A percentile compares a stretch with the other conserved stretches of the same genome.
Evolutionary conservation across 2,113 vertebrate genomes (phyloP).

Genomic region (Salminus brasiliensis): DNA sequence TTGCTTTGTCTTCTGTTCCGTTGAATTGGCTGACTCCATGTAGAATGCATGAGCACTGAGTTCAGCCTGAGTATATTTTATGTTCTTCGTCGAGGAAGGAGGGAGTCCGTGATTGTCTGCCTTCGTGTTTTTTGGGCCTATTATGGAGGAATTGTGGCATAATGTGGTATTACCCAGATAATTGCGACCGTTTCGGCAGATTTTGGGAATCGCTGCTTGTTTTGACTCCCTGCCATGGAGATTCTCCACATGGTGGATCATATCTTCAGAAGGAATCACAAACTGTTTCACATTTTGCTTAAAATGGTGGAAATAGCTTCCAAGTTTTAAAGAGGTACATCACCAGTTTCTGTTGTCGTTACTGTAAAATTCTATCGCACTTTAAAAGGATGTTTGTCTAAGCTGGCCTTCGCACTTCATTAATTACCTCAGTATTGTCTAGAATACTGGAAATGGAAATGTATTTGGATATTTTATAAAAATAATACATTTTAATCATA

Average conservation of each 20-base stretch:
- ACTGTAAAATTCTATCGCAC: too few species aligned
- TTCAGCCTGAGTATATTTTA: neutral
- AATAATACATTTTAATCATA: too few species aligned
- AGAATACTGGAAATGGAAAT: too few species aligned
- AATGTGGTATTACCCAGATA: neutral
- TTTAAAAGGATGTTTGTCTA: too few species aligned
- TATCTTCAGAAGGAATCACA: neutral
- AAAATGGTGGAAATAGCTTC: too few species aligned
- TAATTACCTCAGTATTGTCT: too few species aligned
- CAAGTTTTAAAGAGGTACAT: neutral
- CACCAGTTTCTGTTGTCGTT: neutral
- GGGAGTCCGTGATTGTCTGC: neutral
- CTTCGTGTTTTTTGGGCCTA: neutral
- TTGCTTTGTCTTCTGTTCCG: constrained; percentile 25
- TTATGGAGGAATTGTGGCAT: neutral
- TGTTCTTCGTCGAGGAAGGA: neutral
- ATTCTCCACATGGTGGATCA: neutral
- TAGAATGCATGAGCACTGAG: neutral
- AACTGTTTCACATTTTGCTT: neutral
- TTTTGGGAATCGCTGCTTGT: neutral
- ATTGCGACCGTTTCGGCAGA: neutral
- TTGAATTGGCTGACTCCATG: constrained; percentile 9
- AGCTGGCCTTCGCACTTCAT: too few species aligned
- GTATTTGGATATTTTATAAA: too few species aligned
- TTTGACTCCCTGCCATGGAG: neutral